Conservation (phyloP, 2,113 vertebrate genomes). For the Chaenogobius annularis region DNA sequence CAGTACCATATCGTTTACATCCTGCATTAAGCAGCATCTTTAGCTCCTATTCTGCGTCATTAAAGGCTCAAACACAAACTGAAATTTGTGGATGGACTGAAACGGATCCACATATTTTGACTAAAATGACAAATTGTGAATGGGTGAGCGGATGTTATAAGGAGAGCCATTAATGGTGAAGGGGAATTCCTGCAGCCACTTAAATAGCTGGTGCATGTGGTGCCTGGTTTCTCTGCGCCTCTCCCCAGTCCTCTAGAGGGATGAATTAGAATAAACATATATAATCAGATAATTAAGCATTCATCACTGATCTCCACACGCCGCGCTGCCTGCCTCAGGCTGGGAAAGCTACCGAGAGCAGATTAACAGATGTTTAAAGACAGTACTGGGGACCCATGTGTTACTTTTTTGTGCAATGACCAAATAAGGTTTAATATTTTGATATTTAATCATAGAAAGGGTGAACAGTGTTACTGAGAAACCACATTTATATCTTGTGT, state of each 20-base stretch:
- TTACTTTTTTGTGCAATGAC: conserved; percentile 46
- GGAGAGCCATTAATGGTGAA: conserved; percentile 42
- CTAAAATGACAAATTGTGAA: conserved; percentile 60
- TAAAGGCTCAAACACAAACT: conserved; percentile 23
- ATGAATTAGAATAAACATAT: conserved; percentile 77
- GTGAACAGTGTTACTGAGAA: not conserved
- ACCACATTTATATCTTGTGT: not conserved
- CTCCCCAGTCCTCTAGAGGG: conserved; percentile 63
- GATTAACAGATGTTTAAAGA: conserved; percentile 69
- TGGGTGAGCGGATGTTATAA: conserved; percentile 45
- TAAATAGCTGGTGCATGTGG: conserved; percentile 48
- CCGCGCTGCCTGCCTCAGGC: conserved; percentile 44
- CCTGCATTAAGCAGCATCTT: conserved; percentile 29
- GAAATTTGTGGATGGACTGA: conserved; percentile 34
- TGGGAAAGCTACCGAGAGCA: conserved; percentile 55
- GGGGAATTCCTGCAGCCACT: conserved; percentile 59
- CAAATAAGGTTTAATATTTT: conserved; percentile 36
- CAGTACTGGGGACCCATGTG: conserved; percentile 42
- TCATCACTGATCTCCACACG: conserved; percentile 53
- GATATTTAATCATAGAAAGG: not conserved
- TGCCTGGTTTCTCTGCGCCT: conserved; percentile 50
- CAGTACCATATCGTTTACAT: conserved; percentile 7
- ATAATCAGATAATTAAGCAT: conserved; percentile 78
- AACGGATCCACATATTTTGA: conserved; percentile 57
- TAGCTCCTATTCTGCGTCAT: conserved; percentile 7